A percentile compares a stretch with the other conserved stretches of the same genome.
phyloP scores from a whole-genome alignment of 2,888 invertebrate genomes.

The Cotesia congregata region DNA sequence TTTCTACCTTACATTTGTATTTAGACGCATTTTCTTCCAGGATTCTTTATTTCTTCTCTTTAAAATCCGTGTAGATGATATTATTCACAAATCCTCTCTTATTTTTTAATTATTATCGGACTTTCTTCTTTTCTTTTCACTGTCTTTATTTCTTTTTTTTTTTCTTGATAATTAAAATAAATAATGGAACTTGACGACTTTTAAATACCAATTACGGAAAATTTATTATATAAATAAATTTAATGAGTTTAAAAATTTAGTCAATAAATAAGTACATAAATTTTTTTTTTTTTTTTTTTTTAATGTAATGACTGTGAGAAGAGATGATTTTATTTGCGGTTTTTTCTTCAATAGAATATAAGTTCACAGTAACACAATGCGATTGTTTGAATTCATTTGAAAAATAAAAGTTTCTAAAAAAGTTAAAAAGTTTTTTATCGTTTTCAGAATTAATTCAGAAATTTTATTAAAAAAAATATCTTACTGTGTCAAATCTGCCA shows the following conservation, averaged over 20 bases:
- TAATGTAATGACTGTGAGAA: not conserved
- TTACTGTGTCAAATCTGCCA: not conserved
- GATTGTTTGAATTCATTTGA: not conserved
- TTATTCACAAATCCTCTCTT: not conserved
- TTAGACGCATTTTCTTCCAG: slow-evolving; percentile 22
- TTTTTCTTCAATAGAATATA: not conserved
- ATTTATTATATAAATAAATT: not conserved
- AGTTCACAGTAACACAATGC: not conserved
- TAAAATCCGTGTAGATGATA: not conserved
- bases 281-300: not conserved
- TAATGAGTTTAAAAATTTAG: not conserved
- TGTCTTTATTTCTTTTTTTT: slow-evolving; percentile 13
- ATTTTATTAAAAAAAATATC: not conserved
- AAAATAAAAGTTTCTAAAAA: not conserved
- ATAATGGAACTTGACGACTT: not conserved
- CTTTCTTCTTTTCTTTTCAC: not conserved
- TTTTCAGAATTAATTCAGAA: not conserved
- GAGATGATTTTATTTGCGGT: not conserved
- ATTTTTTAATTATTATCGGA: not conserved
- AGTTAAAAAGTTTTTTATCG: not conserved
- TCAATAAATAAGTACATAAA: not conserved
- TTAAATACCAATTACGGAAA: not conserved
- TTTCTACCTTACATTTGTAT: slow-evolving; percentile 11
- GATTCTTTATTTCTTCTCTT: slow-evolving; percentile 22
- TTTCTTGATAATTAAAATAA: slow-evolving; percentile 9